Evolutionary conservation across 92 coral and sea anemone species (phyloP).

Genomic region (Actinostola sp.): DNA sequence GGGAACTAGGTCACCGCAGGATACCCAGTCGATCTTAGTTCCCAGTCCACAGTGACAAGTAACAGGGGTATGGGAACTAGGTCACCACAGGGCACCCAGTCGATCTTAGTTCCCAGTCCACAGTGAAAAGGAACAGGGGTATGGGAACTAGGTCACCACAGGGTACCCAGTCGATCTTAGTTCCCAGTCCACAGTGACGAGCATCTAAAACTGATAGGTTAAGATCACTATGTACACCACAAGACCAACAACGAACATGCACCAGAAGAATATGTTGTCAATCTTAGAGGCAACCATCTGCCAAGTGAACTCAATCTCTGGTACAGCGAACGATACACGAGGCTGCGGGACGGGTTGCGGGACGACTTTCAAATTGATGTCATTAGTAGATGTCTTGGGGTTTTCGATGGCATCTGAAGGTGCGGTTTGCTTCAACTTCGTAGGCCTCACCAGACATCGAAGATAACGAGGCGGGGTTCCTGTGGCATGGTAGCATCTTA

Average conservation of each 20-base stretch:
- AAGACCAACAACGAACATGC: not conserved
- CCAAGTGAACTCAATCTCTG: not conserved
- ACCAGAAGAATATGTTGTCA: conserved; percentile 7
- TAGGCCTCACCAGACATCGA: not conserved
- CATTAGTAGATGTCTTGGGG: not conserved
- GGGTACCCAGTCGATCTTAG: too few species aligned
- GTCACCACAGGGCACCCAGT: too few species aligned
- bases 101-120: too few species aligned
- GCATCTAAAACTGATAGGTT: not conserved
- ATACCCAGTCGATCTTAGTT: too few species aligned
- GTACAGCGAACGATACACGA: not conserved
- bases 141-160: too few species aligned
- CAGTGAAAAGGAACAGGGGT: too few species aligned
- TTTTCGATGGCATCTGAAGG: not conserved
- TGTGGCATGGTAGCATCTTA: conserved; percentile 4
- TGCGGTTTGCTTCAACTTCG: not conserved
- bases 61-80: too few species aligned
- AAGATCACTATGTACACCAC: not conserved
- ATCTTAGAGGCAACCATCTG: not conserved
- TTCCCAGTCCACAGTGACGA: too few species aligned
- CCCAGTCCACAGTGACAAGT: too few species aligned
- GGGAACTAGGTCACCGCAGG: too few species aligned
- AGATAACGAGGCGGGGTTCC: conserved; percentile 24
- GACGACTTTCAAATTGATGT: not conserved
- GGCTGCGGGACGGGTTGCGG: too few species aligned